Evolutionary conservation across 2,113 vertebrate genomes (phyloP), one percentile per base, ranked within the genome.

Genomic region (Eulemur rufifrons): DNA sequence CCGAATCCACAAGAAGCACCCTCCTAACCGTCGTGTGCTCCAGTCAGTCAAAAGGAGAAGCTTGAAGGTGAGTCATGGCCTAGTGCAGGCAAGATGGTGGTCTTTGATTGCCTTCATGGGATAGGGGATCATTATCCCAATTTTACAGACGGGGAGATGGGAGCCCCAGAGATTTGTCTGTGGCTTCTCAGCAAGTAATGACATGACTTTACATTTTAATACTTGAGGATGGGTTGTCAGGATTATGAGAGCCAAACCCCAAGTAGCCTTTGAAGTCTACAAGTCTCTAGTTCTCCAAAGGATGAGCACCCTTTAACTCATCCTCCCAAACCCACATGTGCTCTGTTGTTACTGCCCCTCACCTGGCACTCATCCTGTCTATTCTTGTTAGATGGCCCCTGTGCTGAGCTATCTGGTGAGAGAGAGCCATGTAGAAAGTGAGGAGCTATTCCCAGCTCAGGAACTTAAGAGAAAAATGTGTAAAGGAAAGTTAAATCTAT

Each of bases 1-100:
- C 91, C 98, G 99, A 98, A 99, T 99, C 97, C 99, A 99, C 98
- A 99, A 99, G 89, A 99, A 99, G 82, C 99, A 99, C 81, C 99
- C 99, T 34, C 99, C 99, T 5, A 99, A 99, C 97, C 99, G 99
- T 39, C 99, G 99, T 68, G 98, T 98, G 95, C 97, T 98, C 95
- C 99, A 99, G 82, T 99, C 99, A 45, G 98, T 99, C 97, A 99
- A 98, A 97, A 99, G 98, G 98, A 99, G 99, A 98, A 99, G 99
- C 73, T 98, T 99, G 92, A 99, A 99, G 99, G 99, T 99, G 97
- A 17, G 97, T 94, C 89, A 52, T 18, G 12, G 5, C 45, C 77
- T 3, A 29, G 74, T 21, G 9, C 42, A 54, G 50, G 64, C 25
- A 76, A 17, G 74, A 42, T 84, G 21, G 63, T 61, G 14, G 10